phyloP scores from a whole-genome alignment of 2,888 invertebrate species.

The Ophonus ardosiacus region DNA sequence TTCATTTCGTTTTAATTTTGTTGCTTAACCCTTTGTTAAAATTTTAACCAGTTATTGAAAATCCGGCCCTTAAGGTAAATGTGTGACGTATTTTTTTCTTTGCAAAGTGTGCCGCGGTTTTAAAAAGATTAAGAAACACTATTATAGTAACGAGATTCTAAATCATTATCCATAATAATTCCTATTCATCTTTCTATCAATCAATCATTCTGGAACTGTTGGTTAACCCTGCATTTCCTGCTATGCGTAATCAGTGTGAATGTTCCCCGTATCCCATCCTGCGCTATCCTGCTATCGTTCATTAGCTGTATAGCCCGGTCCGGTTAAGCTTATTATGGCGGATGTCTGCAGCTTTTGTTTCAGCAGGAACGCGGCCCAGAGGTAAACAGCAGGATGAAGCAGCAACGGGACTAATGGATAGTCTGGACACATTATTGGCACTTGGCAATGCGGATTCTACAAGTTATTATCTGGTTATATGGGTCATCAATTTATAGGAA shows the following conservation, averaged over 20 bases:
- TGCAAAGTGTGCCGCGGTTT: no score
- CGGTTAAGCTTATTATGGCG: constrained; percentile 60
- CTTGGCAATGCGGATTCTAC: neutral
- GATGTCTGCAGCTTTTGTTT: constrained; percentile 55
- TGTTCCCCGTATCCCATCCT: neutral
- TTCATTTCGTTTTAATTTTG: no score
- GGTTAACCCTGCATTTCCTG: neutral
- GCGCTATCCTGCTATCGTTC: constrained; percentile 38
- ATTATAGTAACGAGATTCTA: no score
- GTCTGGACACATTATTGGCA: constrained; percentile 30
- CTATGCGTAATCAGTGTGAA: neutral
- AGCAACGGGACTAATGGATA: constrained; percentile 4
- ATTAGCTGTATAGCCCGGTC: constrained; percentile 55
- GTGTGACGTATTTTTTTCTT: no score
- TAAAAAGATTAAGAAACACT: no score
- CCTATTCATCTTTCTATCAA: no score
- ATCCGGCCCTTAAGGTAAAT: no score
- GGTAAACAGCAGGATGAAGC: constrained; percentile 30
- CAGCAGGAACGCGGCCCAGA: constrained; percentile 11
- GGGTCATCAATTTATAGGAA: neutral
- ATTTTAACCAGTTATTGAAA: no score
- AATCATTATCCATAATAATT: no score
- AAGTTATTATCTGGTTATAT: neutral
- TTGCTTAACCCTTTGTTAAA: no score
- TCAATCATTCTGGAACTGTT: no score